phyloP scores from a whole-genome alignment of 2,888 invertebrate species.

The Caenorhabditis sp. region DNA sequence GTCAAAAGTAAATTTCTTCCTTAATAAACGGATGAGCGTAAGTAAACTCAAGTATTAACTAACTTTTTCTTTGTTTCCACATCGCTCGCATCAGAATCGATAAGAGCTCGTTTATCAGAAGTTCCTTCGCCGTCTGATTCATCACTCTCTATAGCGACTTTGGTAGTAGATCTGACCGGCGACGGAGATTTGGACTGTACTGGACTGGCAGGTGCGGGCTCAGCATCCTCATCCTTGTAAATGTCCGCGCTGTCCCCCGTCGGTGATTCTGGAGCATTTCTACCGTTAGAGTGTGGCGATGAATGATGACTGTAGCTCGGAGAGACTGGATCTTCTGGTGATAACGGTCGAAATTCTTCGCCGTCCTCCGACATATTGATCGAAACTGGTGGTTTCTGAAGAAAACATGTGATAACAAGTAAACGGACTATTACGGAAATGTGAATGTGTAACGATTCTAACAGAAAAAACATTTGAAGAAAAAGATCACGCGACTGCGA shows the following conservation, averaged over 20 bases:
- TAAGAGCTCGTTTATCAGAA: slow-evolving; percentile 17
- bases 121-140: slow-evolving; percentile 42
- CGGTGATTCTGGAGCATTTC: slow-evolving; percentile 39
- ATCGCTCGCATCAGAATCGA: slow-evolving; percentile 55
- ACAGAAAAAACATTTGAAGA: too few relatives aligned
- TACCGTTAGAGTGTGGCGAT: slow-evolving; percentile 6
- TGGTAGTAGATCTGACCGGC: slow-evolving; percentile 12
- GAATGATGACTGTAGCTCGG: slow-evolving; percentile 12
- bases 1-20: slow-evolving; percentile 33
- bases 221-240: slow-evolving; percentile 18
- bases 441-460: too few relatives aligned
- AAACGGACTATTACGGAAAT: background rate
- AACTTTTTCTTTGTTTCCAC: slow-evolving; percentile 10
- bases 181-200: slow-evolving; percentile 8
- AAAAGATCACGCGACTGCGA: too few relatives aligned
- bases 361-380: slow-evolving; percentile 31
- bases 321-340: slow-evolving; percentile 7
- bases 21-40: background rate
- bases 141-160: slow-evolving; percentile 38
- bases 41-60: background rate
- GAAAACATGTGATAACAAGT: background rate
- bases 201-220: background rate
- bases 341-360: background rate
- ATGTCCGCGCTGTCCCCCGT: slow-evolving; percentile 33
- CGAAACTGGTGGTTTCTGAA: slow-evolving; percentile 6